phyloP scores from a whole-genome alignment of 1,140 invertebrate genomes.

The Venustaconcha ellipsiformis region DNA sequence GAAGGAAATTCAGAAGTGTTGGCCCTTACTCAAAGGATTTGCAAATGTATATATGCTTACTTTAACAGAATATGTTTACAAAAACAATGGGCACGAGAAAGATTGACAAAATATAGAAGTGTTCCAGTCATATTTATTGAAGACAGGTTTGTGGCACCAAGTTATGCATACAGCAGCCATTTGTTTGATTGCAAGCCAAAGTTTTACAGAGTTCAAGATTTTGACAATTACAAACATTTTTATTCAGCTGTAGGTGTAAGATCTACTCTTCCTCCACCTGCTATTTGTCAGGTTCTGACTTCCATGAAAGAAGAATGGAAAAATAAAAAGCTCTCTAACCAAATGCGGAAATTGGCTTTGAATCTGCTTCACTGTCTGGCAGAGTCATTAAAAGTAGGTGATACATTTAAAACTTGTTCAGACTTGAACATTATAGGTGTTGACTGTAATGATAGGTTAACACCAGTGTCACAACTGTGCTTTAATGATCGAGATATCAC shows the following conservation, averaged over 20 bases:
- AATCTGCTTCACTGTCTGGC: not conserved
- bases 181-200: conserved; percentile 11
- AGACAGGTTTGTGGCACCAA: conserved; percentile 1
- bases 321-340: not conserved
- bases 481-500: conserved; percentile 34
- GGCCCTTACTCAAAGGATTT: not conserved
- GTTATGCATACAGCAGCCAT: not conserved
- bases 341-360: not conserved
- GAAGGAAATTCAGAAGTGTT: not conserved
- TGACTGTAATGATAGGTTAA: not conserved
- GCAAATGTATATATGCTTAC: conserved; percentile 4
- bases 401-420: not conserved
- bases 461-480: conserved; percentile 21
- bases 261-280: not conserved
- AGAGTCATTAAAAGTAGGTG: not conserved
- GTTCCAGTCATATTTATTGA: conserved; percentile 8
- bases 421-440: not conserved
- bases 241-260: no score
- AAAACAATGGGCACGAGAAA: not conserved
- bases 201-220: not conserved
- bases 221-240: not conserved
- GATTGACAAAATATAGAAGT: not conserved
- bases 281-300: conserved; percentile 1
- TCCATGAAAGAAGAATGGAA: not conserved
- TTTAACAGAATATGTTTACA: not conserved